Percentiles rank a stretch among this genome's conserved stretches.
These are phyloP conservation scores for Semaprochilodus insignis DNA, from an alignment of 2,797 vertebrate species.

Conservation along the genomic window DNA sequence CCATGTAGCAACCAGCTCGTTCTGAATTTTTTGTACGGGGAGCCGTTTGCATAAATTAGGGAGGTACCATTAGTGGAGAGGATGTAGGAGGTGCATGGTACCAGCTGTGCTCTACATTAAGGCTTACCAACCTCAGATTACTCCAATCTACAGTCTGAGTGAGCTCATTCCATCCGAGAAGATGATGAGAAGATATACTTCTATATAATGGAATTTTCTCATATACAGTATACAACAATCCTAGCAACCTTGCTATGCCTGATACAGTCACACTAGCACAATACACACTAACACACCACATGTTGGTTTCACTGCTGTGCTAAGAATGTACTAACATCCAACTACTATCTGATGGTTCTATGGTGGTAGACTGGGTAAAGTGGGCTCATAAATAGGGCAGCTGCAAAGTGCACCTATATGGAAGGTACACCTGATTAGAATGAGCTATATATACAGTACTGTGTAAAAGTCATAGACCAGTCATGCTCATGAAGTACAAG, in stretches of 20 bases:
- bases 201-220: background rate
- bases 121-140: slow-evolving; percentile 33
- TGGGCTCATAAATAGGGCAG: background rate
- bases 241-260: background rate
- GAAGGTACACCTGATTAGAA: too few relatives aligned
- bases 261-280: too few relatives aligned
- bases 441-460: too few relatives aligned
- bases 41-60: slow-evolving; percentile 46
- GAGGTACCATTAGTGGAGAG: slow-evolving; percentile 18
- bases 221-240: background rate
- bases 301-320: background rate
- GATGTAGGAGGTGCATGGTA: slow-evolving; percentile 30
- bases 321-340: background rate
- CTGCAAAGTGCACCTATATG: background rate
- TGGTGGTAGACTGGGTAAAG: background rate
- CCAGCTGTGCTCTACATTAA: slow-evolving; percentile 45
- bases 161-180: background rate
- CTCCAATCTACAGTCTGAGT: slow-evolving; percentile 14
- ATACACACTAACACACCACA: too few relatives aligned
- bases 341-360: background rate
- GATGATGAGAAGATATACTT: background rate
- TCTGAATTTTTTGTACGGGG: slow-evolving; percentile 20
- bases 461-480: too few relatives aligned
- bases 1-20: background rate
- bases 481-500: too few relatives aligned